These are phyloP conservation scores for Leucophenga maculata DNA, from an alignment of 2,888 invertebrate species.

Conservation along the genomic window DNA sequence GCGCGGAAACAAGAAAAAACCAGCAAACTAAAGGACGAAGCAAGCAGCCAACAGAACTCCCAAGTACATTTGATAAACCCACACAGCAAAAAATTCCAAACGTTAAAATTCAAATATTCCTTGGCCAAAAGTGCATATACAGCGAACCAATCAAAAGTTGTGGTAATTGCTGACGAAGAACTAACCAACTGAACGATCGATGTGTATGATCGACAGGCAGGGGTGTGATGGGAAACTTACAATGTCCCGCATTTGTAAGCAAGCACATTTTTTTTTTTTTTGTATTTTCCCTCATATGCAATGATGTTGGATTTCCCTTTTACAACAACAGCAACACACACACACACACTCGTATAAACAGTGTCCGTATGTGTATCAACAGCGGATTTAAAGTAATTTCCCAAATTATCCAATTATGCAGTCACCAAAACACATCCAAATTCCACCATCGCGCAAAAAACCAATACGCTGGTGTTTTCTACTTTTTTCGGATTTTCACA, in stretches of 20 bases:
- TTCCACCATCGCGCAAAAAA: constrained; percentile 41
- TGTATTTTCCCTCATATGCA: constrained; percentile 51
- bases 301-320: constrained; percentile 50
- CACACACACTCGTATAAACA: neutral
- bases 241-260: constrained; percentile 44
- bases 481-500: constrained; percentile 13
- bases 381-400: constrained; percentile 60
- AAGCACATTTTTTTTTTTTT: constrained; percentile 35
- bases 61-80: constrained; percentile 42
- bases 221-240: constrained; percentile 47
- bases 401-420: constrained; percentile 69
- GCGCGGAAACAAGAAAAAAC: neutral
- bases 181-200: constrained; percentile 18
- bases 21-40: neutral
- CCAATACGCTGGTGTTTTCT: constrained; percentile 13
- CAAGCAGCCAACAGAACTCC: constrained; percentile 34
- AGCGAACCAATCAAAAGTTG: constrained; percentile 40
- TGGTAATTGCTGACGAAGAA: constrained; percentile 15
- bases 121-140: constrained; percentile 10
- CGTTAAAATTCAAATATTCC: constrained; percentile 51
- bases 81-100: constrained; percentile 49
- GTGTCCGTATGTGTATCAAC: constrained; percentile 55
- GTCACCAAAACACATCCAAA: constrained; percentile 57
- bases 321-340: constrained; percentile 9
- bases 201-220: constrained; percentile 31